Conservation (phyloP, 92 coral and sea anemone genomes). For the Epizoanthus stellaris region DNA sequence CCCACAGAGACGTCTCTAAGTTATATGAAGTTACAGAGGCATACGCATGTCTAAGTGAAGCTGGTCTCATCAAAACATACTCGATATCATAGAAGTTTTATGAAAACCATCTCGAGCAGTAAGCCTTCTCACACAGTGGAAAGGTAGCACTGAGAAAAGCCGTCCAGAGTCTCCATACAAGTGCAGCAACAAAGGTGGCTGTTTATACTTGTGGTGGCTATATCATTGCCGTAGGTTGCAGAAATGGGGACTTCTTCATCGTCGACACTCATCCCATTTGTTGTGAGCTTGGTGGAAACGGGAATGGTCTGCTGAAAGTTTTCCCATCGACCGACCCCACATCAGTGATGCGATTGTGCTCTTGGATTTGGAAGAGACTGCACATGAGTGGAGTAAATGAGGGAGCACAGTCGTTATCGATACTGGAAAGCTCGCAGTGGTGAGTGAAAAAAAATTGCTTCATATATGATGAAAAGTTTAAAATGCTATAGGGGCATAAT, state of each 20-base stretch:
- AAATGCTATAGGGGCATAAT: neutral
- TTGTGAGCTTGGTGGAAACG: slow-evolving; percentile 61
- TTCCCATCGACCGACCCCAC: slow-evolving; percentile 43
- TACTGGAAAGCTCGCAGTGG: slow-evolving; percentile 31
- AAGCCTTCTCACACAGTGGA: slow-evolving; percentile 9
- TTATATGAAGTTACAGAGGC: slow-evolving; percentile 70
- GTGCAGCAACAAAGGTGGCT: slow-evolving; percentile 13
- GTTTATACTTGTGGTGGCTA: slow-evolving; percentile 66
- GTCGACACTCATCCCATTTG: slow-evolving; percentile 57
- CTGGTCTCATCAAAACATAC: slow-evolving; percentile 7
- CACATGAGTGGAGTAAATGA: slow-evolving; percentile 55
- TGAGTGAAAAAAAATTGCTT: neutral
- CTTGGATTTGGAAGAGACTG: slow-evolving; percentile 72
- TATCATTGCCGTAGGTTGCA: slow-evolving; percentile 56
- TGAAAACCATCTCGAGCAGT: neutral
- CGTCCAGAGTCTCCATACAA: neutral
- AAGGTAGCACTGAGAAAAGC: slow-evolving; percentile 46
- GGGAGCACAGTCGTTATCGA: slow-evolving; percentile 53
- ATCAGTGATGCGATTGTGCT: slow-evolving; percentile 41
- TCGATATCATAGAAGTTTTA: neutral
- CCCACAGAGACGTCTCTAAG: slow-evolving; percentile 34
- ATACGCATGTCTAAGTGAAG: slow-evolving; percentile 45
- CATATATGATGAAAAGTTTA: neutral
- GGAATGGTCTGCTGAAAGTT: slow-evolving; percentile 57
- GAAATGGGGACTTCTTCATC: slow-evolving; percentile 21